A percentile compares a stretch with the other conserved stretches of the same genome.
phyloP scores from a whole-genome alignment of 2,888 invertebrate species.

The Drosophila mulleri region DNA sequence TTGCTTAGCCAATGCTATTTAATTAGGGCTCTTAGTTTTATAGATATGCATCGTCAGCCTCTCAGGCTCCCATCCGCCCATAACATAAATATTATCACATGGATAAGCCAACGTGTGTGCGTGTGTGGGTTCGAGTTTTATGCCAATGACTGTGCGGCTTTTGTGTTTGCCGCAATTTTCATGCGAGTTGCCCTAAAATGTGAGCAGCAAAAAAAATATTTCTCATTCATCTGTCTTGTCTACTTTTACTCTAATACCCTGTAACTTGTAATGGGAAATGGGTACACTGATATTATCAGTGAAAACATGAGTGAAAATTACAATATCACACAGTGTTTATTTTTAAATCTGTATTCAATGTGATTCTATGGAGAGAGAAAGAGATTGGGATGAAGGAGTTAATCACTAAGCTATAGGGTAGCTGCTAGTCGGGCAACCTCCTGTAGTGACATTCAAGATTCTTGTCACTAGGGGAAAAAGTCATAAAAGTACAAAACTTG shows the following conservation, averaged over 20 bases:
- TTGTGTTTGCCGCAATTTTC: constrained; percentile 25
- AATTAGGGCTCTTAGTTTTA: constrained; percentile 65
- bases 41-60: constrained; percentile 29
- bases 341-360: neutral
- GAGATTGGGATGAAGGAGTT: too few relatives aligned
- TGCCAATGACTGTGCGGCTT: constrained; percentile 53
- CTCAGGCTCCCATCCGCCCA: neutral
- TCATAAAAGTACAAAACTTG: constrained; percentile 30
- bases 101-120: constrained; percentile 19
- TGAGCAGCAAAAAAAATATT: constrained; percentile 50
- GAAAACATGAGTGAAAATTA: neutral
- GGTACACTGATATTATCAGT: neutral
- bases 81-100: constrained; percentile 45
- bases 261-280: neutral
- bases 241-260: constrained; percentile 8
- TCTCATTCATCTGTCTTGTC: constrained; percentile 9
- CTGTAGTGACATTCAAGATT: neutral
- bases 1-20: constrained; percentile 68
- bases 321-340: neutral
- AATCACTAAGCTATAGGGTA: neutral
- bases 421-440: neutral
- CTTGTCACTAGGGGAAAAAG: constrained; percentile 12
- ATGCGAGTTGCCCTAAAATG: constrained; percentile 45
- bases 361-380: neutral
- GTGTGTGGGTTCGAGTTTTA: constrained; percentile 47